Conservation (phyloP, 1,140 invertebrate species). For the Zaprionus vittiger region DNA sequence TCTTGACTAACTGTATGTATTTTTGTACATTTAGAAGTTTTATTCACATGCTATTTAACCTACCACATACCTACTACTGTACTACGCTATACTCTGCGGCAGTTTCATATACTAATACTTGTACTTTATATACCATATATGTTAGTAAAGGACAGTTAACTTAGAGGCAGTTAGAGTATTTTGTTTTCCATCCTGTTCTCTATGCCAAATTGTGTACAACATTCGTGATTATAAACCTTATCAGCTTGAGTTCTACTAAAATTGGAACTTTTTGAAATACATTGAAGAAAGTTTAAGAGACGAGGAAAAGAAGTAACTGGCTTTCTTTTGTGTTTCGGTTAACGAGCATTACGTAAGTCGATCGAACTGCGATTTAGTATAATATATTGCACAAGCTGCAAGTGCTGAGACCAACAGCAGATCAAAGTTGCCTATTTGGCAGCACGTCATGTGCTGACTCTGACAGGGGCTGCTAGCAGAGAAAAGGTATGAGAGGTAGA, state of each 20-base stretch:
- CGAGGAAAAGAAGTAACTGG: not conserved
- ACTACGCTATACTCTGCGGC: too few relatives aligned
- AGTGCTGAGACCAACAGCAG: constrained; percentile 7
- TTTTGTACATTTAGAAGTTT: too few relatives aligned
- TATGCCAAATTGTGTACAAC: not conserved
- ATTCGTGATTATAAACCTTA: not conserved
- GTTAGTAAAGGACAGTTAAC: too few relatives aligned
- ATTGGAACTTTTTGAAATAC: too few relatives aligned
- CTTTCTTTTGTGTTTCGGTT: not conserved
- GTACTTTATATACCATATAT: too few relatives aligned
- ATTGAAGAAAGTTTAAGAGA: not conserved
- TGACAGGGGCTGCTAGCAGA: not conserved
- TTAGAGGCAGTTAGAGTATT: too few relatives aligned
- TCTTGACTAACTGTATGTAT: too few relatives aligned
- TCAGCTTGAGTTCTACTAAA: too few relatives aligned
- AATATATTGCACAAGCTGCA: not conserved
- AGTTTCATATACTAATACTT: too few relatives aligned
- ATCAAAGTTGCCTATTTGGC: constrained; percentile 27
- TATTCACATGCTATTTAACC: too few relatives aligned
- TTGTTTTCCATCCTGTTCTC: too few relatives aligned
- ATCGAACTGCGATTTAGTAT: not conserved
- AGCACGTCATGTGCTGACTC: constrained; percentile 19
- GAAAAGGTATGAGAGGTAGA: not conserved
- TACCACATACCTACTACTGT: too few relatives aligned
- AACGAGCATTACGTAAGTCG: not conserved